phyloP scores from a whole-genome alignment of 2,888 invertebrate genomes.

The Conchocele bisecta region DNA sequence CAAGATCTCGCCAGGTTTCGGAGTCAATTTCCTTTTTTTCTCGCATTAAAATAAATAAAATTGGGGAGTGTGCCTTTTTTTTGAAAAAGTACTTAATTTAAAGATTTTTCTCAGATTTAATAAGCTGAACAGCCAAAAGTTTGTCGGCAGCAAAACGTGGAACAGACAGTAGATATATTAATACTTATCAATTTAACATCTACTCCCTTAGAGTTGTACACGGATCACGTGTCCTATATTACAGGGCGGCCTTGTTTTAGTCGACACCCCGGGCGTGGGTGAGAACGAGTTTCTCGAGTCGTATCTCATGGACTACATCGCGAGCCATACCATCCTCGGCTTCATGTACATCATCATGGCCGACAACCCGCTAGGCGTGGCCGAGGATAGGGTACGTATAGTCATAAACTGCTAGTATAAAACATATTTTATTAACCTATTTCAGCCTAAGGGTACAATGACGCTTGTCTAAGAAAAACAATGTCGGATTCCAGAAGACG shows the following conservation, averaged over 20 bases:
- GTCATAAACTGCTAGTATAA: background rate
- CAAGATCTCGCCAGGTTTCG: no score
- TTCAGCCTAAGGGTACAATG: no score
- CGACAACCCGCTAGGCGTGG: slow-evolving; percentile 76
- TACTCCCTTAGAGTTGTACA: no score
- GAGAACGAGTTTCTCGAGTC: slow-evolving; percentile 75
- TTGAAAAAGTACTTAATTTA: background rate
- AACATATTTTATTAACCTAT: background rate
- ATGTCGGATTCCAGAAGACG: no score
- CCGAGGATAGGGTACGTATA: slow-evolving; percentile 76
- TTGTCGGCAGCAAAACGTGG: no score
- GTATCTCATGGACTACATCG: slow-evolving; percentile 71
- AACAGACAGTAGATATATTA: no score
- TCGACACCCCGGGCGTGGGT: slow-evolving; percentile 79
- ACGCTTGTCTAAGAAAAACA: no score
- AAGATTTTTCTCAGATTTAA: background rate
- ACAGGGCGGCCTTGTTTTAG: slow-evolving; percentile 75
- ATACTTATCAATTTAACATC: background rate
- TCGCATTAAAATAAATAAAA: no score
- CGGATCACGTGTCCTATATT: no score
- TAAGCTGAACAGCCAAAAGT: no score
- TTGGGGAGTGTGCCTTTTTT: no score
- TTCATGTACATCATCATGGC: slow-evolving; percentile 79
- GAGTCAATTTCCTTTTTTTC: no score
- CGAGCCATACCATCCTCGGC: slow-evolving; percentile 68